Base-by-base conservation (phyloP, 2,888 invertebrate species). In the Cremastinae sp. region DNA sequence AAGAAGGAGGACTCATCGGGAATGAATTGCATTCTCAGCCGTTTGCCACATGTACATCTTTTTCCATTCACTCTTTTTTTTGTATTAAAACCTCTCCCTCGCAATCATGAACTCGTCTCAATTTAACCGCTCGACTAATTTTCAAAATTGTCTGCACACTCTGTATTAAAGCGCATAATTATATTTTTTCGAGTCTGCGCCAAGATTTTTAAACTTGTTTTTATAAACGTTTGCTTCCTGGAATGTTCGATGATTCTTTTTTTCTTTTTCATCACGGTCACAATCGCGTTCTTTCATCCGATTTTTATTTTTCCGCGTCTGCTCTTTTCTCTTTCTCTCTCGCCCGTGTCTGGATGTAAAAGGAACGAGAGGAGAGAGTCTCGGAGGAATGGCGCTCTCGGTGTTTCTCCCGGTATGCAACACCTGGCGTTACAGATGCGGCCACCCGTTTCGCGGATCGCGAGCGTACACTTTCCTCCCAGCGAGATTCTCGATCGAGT, bases 231-330 rank as follows among this genome's bases (percentile, higher is more conserved):
- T 34, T 10, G 1, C 28, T 28, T 28, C 28, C 28, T 5, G 28
- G 28, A 28, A 28, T 28, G 28, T 28, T 28, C 28, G 28, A 28
- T 28, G n/a, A n/a, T n/a, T n/a, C n/a, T n/a, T n/a, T n/a, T n/a
- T 28, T 28, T 28, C 5, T 28, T 28, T 28, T 28, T 28, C 28
- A 28, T 28, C 28, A 5, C 5, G 28, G 2, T 28, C 28, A 28
- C 28, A 28, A 28, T 28, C 28, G 28, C 28, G 28, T 28, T 28
- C 28, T 28, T 28, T 28, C 8, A 82, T 80, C 81, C 77, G 70
- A 74, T 82, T 84, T 84, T 87, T 84, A 86, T 87, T 86, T 86
- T 87, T 86, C 84, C 84, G 82, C 16, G 5, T 28, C n/a, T 8
- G 2, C 2, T 2, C 12, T 18, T 12, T 18, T 43, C 45, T 12